phyloP scores from a whole-genome alignment of 2,888 invertebrate species.

The Meganola albula region DNA sequence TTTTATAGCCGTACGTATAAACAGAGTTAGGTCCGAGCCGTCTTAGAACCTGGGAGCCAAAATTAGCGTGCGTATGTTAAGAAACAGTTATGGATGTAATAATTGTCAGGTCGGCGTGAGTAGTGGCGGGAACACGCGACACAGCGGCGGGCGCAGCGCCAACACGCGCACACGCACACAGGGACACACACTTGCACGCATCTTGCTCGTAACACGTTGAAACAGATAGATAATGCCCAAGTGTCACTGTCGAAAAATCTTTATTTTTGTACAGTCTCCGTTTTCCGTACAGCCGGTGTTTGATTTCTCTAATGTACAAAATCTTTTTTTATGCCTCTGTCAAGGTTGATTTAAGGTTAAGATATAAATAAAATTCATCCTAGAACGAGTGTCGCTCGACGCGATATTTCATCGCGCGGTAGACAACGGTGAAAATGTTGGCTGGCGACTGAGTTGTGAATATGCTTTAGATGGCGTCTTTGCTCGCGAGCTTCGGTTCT shows the following conservation, averaged over 20 bases:
- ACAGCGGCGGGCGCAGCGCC: conserved; percentile 39
- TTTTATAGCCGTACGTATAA: conserved; percentile 44
- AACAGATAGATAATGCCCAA: conserved; percentile 73
- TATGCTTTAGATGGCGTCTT: conserved; percentile 66
- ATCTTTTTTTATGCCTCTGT: conserved; percentile 70
- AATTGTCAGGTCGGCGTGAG: conserved; percentile 45
- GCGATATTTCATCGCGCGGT: conserved; percentile 42
- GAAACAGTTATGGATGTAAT: conserved; percentile 57
- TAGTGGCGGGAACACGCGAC: conserved; percentile 14
- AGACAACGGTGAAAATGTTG: conserved; percentile 28
- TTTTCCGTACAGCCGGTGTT: conserved; percentile 46
- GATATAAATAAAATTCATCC: conserved; percentile 57
- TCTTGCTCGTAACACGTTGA: conserved; percentile 60
- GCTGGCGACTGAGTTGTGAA: conserved; percentile 12
- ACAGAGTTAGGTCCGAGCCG: conserved; percentile 37
- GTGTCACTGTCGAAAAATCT: conserved; percentile 61
- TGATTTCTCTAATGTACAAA: conserved; percentile 58
- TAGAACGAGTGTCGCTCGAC: conserved; percentile 45
- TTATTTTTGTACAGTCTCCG: conserved; percentile 57
- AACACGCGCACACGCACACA: conserved; percentile 27
- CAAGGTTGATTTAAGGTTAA: conserved; percentile 76
- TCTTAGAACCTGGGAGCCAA: conserved; percentile 40
- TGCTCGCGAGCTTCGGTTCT: conserved; percentile 78
- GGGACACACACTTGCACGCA: conserved; percentile 30
- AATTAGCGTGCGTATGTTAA: conserved; percentile 51